Conservation (phyloP, 2,113 vertebrate genomes). For the Paralichthys olivaceus region DNA sequence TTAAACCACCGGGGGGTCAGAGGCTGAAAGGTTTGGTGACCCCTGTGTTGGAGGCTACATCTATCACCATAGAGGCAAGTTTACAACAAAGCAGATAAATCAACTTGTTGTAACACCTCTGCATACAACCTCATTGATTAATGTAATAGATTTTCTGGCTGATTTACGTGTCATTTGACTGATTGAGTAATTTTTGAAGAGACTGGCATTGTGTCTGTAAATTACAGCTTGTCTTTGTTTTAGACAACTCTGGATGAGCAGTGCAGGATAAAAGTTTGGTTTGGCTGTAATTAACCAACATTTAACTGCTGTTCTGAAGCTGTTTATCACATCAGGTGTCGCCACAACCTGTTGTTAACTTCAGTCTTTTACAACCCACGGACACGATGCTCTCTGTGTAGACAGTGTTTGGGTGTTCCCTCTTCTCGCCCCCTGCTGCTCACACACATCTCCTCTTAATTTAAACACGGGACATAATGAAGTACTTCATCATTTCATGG, state of each 20-base stretch:
- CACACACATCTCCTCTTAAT: conserved; percentile 54
- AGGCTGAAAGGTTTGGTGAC: too few relatives aligned
- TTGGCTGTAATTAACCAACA: background rate
- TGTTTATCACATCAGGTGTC: conserved; percentile 30
- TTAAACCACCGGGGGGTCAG: too few relatives aligned
- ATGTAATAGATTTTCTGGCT: background rate
- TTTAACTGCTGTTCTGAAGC: conserved; percentile 9
- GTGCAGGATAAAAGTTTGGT: background rate
- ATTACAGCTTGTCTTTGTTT: background rate
- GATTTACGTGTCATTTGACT: background rate
- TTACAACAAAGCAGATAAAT: too few relatives aligned
- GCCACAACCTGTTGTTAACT: conserved; percentile 37
- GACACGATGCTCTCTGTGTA: conserved; percentile 17
- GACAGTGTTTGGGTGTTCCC: conserved; percentile 33
- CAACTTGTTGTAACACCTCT: too few relatives aligned
- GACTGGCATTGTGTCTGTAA: too few relatives aligned
- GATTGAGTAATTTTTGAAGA: too few relatives aligned
- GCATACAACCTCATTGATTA: too few relatives aligned
- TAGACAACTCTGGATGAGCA: background rate
- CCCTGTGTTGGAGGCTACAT: too few relatives aligned
- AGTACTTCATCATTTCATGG: conserved; percentile 60
- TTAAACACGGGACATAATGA: conserved; percentile 68
- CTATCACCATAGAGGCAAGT: too few relatives aligned
- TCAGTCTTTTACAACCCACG: conserved; percentile 13
- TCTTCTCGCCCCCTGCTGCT: conserved; percentile 17